Conservation (phyloP, 2,888 invertebrate species). For the Euplexia lucipara region DNA sequence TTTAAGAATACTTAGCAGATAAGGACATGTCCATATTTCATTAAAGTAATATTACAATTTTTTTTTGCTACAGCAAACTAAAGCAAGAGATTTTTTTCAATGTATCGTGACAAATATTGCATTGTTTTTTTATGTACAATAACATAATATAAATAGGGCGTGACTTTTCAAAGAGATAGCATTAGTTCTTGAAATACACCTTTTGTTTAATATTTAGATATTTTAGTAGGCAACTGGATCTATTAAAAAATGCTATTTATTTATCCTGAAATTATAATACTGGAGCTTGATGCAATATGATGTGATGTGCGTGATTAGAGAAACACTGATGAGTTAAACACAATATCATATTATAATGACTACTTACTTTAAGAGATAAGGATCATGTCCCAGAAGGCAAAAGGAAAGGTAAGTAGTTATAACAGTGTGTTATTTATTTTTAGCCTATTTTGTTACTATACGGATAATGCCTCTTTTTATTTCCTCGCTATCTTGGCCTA, state of each 20-base stretch:
- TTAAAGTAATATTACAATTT: slow-evolving; percentile 39
- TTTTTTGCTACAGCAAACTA: slow-evolving; percentile 35
- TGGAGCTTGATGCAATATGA: too few relatives aligned
- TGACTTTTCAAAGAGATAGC: too few relatives aligned
- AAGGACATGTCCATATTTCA: slow-evolving; percentile 56
- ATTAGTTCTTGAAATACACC: too few relatives aligned
- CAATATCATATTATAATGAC: slow-evolving; percentile 21
- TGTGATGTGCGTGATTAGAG: background rate
- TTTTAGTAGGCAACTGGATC: too few relatives aligned
- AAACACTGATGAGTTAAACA: slow-evolving; percentile 2
- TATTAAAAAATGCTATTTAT: too few relatives aligned
- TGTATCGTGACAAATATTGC: slow-evolving; percentile 53
- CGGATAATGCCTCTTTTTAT: too few relatives aligned
- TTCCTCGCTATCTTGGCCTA: too few relatives aligned
- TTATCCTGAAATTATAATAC: too few relatives aligned
- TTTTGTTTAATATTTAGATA: too few relatives aligned
- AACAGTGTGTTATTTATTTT: background rate
- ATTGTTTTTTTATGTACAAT: slow-evolving; percentile 57
- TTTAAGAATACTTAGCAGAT: background rate
- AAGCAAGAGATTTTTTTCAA: slow-evolving; percentile 43
- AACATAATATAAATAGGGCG: slow-evolving; percentile 27
- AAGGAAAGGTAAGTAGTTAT: slow-evolving; percentile 15
- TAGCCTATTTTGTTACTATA: background rate
- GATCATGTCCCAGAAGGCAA: slow-evolving; percentile 42
- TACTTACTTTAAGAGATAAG: slow-evolving; percentile 56